Base-by-base conservation (phyloP, 2,888 invertebrate genomes). In the Agonopterix arenella region DNA sequence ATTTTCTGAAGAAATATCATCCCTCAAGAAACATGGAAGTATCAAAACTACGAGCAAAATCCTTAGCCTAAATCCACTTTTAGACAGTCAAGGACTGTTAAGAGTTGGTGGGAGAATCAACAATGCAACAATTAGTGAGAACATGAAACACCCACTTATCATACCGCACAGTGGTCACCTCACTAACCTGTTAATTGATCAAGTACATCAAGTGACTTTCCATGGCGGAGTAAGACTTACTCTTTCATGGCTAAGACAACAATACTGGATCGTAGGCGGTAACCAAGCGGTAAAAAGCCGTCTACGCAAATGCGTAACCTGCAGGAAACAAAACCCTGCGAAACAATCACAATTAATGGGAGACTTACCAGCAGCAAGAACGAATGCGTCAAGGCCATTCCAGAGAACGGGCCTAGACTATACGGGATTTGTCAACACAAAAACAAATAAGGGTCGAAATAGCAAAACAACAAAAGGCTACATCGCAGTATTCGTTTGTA, bases 391-490 rank as follows among this genome's bases (percentile, higher is more conserved):
- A 2, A 40, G 49, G 8, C 51, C 53, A 1, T 55, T 55, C 16
- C 16, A 46, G 18, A 46, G 51, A 10, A 51, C 47, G 4, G 52
- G 55, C 7, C 48, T 55, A 9, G 55, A 52, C 42, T 55, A 48
- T 45, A 51, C 55, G 8, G 52, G 52, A 4, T 36, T 43, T 11
- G 48, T 55, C 4, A 48, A 50, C 18, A n/a, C 51, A 11, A 50
- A 52, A 46, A 46, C 45, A 38, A 55, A 52, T 38, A 55, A 51
- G 45, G 51, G 52, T n/a, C 44, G 51, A 36, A 49, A 49, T 4
- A 36, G 45, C 8, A 55, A 49, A 28, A 48, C 53, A 10, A 38
- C 41, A 8, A 56, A 56, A 47, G 56, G 50, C 1, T 56, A 53
- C 11, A 47, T 55, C 13, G 13, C 13, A 13, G 13, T 13, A 13